phyloP scores from a whole-genome alignment of 2,888 invertebrate genomes.

The Troides helena region DNA sequence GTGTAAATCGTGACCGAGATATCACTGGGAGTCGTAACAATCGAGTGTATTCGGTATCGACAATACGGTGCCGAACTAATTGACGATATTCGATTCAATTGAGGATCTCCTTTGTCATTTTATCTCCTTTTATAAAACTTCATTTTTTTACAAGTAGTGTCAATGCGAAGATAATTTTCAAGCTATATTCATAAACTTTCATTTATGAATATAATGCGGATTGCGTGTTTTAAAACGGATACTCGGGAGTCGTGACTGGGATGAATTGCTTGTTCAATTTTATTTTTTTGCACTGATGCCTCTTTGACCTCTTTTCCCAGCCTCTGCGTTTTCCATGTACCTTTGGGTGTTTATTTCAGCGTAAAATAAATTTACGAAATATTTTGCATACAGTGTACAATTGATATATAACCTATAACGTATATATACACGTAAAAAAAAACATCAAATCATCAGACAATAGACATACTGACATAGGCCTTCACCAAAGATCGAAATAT shows the following conservation, averaged over 20 bases:
- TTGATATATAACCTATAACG: neutral
- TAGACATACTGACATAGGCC: no score
- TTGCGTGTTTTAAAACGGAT: slow-evolving; percentile 36
- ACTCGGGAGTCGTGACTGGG: slow-evolving; percentile 48
- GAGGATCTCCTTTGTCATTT: slow-evolving; percentile 55
- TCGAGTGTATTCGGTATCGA: slow-evolving; percentile 2
- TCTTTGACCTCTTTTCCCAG: slow-evolving; percentile 16
- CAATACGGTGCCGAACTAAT: slow-evolving; percentile 29
- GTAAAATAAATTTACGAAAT: slow-evolving; percentile 19
- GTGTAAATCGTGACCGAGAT: slow-evolving; percentile 12
- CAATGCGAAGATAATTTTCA: slow-evolving; percentile 38
- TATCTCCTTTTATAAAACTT: slow-evolving; percentile 37
- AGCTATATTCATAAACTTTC: slow-evolving; percentile 14
- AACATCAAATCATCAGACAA: no score
- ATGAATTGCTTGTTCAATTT: slow-evolving; percentile 40
- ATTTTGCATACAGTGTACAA: neutral
- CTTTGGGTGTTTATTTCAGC: neutral
- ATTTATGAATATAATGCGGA: slow-evolving; percentile 29
- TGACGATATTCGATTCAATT: slow-evolving; percentile 47
- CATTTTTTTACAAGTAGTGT: slow-evolving; percentile 35
- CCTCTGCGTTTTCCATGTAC: slow-evolving; percentile 1
- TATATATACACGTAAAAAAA: no score
- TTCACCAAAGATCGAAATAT: no score
- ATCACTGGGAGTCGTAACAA: slow-evolving; percentile 11
- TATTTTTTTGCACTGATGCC: slow-evolving; percentile 32